These are phyloP conservation scores for Platycercus adscitus DNA, from an alignment of 2,113 vertebrate genomes.

Conservation along the genomic window DNA sequence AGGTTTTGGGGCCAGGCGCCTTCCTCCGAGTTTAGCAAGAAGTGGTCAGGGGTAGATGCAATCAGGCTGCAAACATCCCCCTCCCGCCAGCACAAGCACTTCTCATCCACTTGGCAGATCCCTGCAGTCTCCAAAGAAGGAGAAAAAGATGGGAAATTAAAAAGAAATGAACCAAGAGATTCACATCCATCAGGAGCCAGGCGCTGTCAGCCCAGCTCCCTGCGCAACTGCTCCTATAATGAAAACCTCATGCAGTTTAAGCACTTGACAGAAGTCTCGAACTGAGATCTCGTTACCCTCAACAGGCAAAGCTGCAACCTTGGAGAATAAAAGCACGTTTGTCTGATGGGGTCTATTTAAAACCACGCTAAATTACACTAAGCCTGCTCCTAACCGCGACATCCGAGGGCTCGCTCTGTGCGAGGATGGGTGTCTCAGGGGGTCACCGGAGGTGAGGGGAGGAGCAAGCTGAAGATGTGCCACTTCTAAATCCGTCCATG, in stretches of 20 bases:
- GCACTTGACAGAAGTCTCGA: conserved; percentile 34
- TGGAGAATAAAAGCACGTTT: neutral
- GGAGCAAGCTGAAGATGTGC: neutral
- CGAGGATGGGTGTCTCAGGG: neutral
- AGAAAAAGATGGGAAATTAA: conserved; percentile 63
- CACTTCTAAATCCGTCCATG: conserved; percentile 8
- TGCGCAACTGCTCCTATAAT: conserved; percentile 49
- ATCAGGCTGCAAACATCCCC: neutral
- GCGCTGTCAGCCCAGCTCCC: conserved; percentile 53
- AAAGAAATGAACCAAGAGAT: conserved; percentile 69
- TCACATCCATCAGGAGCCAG: conserved; percentile 59
- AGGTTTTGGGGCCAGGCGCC: neutral
- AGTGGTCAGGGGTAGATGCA: conserved; percentile 26
- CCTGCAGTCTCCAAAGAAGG: conserved; percentile 40
- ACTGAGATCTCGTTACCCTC: neutral
- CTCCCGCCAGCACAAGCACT: neutral
- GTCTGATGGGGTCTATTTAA: neutral
- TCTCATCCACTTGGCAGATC: conserved; percentile 42
- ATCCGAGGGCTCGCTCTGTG: neutral
- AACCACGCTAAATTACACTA: neutral
- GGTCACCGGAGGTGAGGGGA: neutral
- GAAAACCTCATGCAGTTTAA: conserved; percentile 52
- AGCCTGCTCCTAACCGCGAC: neutral
- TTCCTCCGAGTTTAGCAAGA: conserved; percentile 4
- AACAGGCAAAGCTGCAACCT: conserved; percentile 30